These are phyloP conservation scores for Camponotus fellah DNA, from an alignment of 2,888 invertebrate genomes.

Conservation along the genomic window DNA sequence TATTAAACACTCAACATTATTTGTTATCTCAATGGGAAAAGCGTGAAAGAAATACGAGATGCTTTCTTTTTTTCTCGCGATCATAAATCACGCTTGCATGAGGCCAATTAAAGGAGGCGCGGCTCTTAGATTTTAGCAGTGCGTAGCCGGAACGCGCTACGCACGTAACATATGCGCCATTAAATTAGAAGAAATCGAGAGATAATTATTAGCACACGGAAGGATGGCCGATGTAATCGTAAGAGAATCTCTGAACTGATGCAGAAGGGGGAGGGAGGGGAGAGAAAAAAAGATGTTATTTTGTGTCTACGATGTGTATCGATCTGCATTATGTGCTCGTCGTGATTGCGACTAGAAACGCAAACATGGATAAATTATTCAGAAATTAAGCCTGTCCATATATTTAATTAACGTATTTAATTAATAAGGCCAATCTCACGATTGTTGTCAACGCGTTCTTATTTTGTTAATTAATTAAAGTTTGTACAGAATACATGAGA, in stretches of 20 bases:
- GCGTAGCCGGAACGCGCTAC: slow-evolving; percentile 47
- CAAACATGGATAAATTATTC: slow-evolving; percentile 34
- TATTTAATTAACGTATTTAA: slow-evolving; percentile 38
- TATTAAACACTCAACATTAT: slow-evolving; percentile 42
- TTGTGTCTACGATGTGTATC: slow-evolving; percentile 34
- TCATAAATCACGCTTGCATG: slow-evolving; percentile 43
- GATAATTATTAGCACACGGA: slow-evolving; percentile 58
- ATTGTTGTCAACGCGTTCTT: slow-evolving; percentile 47
- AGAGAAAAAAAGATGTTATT: slow-evolving; percentile 3
- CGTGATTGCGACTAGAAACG: slow-evolving; percentile 40
- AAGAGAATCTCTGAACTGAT: slow-evolving; percentile 9
- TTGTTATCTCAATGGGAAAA: slow-evolving; percentile 55
- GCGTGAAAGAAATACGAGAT: slow-evolving; percentile 46
- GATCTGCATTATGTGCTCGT: slow-evolving; percentile 32
- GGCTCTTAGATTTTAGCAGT: slow-evolving; percentile 52
- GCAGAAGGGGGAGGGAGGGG: background rate
- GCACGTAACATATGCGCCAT: slow-evolving; percentile 40
- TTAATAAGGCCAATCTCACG: slow-evolving; percentile 52
- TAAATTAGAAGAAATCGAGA: slow-evolving; percentile 68
- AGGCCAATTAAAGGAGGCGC: slow-evolving; percentile 55
- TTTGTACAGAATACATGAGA: background rate
- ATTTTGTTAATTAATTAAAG: slow-evolving; percentile 42
- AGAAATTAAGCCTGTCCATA: slow-evolving; percentile 2
- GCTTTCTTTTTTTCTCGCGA: slow-evolving; percentile 47
- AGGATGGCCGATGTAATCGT: slow-evolving; percentile 62